Evolutionary conservation across 2,888 invertebrate species (phyloP), one percentile per base, ranked within the genome.

Genomic region (Drosophila nr. medialis): DNA sequence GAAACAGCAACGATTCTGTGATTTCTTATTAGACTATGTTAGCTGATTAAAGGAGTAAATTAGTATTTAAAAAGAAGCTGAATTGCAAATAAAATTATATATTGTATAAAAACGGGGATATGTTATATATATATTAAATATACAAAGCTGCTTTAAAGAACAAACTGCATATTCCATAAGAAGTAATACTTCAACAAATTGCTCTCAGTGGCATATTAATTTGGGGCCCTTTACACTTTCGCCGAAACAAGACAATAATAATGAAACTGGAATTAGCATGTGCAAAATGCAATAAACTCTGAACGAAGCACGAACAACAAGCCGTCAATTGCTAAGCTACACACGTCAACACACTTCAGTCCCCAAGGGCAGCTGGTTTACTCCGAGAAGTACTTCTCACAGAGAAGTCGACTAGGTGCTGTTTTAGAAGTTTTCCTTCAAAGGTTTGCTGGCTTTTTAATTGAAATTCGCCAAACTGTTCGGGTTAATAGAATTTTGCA

Each of bases 261-360:
- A 67, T 58, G 61, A 69, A 64, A 61, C 56, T 49, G 67, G 56
- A 60, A 59, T 51, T 61, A 55, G 54, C 73, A 55, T 69, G 72
- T 77, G 64, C 71, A 74, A 72, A 72, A 73, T 83, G 83, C 83
- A 80, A 58, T 77, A 77, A 77, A 58, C 59, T 10, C 8, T 34
- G 51, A 27, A 58, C 8, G n/a, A 27, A n/a, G 34, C 4, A 29
- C 21, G 15, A 29, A 49, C 5, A 54, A 45, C 30, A 49, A 50
- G 21, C 45, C 50, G 64, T 71, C 29, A 71, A 71, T 53, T 24
- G 63, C 24, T 54, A 61, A 77, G 69, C 77, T 64, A 27, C 56
- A 65, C 63, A 64, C 69, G 29, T 66, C 75, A 63, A 50, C 64
- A 64, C 42, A 40, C 58, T 59, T 53, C 54, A 68, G 48, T 13